phyloP scores from a whole-genome alignment of 1,140 invertebrate species.

The Asobara japonica region DNA sequence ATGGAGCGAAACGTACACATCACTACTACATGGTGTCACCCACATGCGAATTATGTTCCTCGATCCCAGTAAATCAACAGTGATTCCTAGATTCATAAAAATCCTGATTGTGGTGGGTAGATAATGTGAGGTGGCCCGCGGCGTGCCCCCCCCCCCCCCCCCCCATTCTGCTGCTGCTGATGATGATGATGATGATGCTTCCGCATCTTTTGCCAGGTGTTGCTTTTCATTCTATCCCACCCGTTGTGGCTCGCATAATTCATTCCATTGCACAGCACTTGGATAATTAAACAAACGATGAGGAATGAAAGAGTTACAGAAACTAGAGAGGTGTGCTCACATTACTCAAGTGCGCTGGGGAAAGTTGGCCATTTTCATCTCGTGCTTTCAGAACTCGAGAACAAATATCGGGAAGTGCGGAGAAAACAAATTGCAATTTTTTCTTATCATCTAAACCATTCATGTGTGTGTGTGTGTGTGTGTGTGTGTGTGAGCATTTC shows the following conservation, averaged over 20 bases:
- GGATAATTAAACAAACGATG: background rate
- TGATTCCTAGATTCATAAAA: background rate
- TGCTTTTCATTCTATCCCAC: slow-evolving; percentile 1
- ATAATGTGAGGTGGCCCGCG: background rate
- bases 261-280: background rate
- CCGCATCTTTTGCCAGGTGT: slow-evolving; percentile 11
- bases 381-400: background rate
- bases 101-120: background rate
- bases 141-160: too few relatives aligned
- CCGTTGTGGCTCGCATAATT: slow-evolving; percentile 7
- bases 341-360: background rate
- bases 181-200: slow-evolving; percentile 15
- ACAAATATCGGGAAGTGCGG: background rate
- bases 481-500: too few relatives aligned
- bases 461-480: too few relatives aligned
- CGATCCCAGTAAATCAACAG: too few relatives aligned
- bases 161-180: too few relatives aligned
- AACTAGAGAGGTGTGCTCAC: background rate
- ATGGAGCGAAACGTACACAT: too few relatives aligned
- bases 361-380: background rate
- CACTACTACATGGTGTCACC: too few relatives aligned
- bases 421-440: background rate
- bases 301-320: background rate
- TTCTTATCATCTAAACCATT: too few relatives aligned
- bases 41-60: too few relatives aligned